These are phyloP conservation scores for Pelecanoides urinatrix DNA, from an alignment of 2,113 vertebrate genomes.

Conservation along the genomic window DNA sequence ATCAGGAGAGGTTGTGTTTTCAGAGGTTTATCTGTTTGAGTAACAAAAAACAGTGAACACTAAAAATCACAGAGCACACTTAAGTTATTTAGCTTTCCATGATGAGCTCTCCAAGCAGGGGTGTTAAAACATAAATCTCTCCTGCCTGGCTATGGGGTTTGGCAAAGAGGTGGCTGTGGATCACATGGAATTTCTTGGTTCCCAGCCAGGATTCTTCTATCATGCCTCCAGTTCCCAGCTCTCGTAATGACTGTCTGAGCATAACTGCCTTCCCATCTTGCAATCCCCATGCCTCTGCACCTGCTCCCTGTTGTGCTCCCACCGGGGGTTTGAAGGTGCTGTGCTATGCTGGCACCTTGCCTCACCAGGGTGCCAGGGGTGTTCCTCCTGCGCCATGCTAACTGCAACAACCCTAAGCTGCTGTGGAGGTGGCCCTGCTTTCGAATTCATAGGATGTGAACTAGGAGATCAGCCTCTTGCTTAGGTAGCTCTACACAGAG, in stretches of 20 bases:
- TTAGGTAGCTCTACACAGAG: fast-evolving
- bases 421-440: not conserved
- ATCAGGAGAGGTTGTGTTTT: not conserved
- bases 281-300: not conserved
- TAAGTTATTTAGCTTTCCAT: not conserved
- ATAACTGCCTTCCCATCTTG: not conserved
- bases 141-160: not conserved
- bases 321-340: not conserved
- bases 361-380: too few relatives aligned
- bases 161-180: not conserved
- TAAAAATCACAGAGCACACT: not conserved
- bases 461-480: not conserved
- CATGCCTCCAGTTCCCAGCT: too few relatives aligned
- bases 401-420: not conserved
- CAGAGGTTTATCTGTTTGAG: not conserved
- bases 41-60: not conserved
- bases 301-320: not conserved
- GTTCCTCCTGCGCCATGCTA: not conserved
- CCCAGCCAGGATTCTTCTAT: not conserved
- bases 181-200: not conserved
- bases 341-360: not conserved
- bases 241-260: not conserved
- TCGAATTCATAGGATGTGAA: not conserved
- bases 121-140: not conserved
- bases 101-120: not conserved